Percentiles rank a stretch among this genome's conserved stretches.
Conservation (phyloP, 2,888 invertebrate genomes). For the Andrena camellia region DNA sequence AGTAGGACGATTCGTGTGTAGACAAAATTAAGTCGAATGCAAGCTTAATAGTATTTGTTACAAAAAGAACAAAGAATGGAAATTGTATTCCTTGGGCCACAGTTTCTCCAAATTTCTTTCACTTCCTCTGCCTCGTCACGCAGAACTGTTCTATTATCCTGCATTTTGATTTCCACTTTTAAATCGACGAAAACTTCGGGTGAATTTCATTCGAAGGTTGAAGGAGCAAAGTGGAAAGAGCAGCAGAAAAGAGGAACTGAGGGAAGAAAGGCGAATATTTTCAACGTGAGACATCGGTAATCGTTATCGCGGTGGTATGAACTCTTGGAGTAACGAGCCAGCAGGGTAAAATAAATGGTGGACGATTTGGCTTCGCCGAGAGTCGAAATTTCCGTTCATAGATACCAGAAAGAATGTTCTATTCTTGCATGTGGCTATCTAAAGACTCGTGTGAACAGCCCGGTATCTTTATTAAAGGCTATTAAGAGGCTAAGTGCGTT, state of each 20-base stretch:
- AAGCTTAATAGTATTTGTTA: not conserved
- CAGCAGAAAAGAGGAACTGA: not conserved
- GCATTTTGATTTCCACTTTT: not conserved
- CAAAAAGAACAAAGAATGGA: not conserved
- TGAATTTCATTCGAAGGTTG: no score
- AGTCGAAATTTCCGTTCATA: constrained; percentile 40
- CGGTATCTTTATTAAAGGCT: constrained; percentile 52
- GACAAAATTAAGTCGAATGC: not conserved
- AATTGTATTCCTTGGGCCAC: not conserved
- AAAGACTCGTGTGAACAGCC: constrained; percentile 34
- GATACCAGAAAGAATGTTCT: constrained; percentile 37
- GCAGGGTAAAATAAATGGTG: constrained; percentile 24
- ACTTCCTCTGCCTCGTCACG: not conserved
- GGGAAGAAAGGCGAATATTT: constrained; percentile 49
- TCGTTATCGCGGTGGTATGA: constrained; percentile 56
- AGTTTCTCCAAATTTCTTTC: constrained; percentile 9
- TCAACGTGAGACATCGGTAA: constrained; percentile 62
- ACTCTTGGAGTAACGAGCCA: constrained; percentile 9
- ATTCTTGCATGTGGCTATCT: constrained; percentile 41
- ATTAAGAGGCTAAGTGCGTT: constrained; percentile 50
- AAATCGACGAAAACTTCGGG: no score
- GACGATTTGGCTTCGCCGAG: constrained; percentile 43
- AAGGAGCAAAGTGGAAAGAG: no score
- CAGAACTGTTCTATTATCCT: not conserved
- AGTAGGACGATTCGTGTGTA: not conserved